A percentile compares a stretch with the other conserved stretches of the same genome.
phyloP scores from a whole-genome alignment of 2,113 vertebrate genomes.

The Picathartes gymnocephalus region DNA sequence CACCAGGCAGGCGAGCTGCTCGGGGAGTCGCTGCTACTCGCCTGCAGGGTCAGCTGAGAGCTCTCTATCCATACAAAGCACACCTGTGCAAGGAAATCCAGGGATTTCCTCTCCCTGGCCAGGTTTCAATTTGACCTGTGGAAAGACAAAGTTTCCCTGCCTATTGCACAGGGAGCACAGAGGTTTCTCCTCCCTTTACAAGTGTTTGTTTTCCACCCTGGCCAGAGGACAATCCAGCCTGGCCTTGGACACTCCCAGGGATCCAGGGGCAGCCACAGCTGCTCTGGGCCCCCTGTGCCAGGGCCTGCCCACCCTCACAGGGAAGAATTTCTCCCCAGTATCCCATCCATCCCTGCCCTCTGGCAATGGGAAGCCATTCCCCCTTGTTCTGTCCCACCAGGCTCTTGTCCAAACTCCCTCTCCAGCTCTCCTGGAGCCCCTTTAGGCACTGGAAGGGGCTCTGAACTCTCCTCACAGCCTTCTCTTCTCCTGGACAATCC shows the following conservation, averaged over 20 bases:
- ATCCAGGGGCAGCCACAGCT: neutral
- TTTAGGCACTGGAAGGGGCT: neutral
- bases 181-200: neutral
- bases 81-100: neutral
- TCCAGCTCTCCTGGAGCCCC: neutral
- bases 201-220: accelerated
- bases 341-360: neutral
- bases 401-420: neutral
- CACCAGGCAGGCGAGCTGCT: neutral
- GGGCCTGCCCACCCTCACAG: neutral
- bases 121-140: accelerated
- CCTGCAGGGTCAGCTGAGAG: accelerated
- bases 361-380: neutral
- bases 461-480: neutral
- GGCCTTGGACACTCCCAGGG: neutral
- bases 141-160: neutral
- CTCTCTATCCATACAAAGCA: accelerated
- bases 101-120: too few relatives aligned
- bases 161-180: neutral
- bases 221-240: accelerated
- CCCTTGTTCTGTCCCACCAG: neutral
- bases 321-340: neutral
- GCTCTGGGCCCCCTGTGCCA: neutral
- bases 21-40: accelerated
- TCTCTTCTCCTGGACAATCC: neutral